Conservation (phyloP, 2,797 vertebrate genomes). For the Rhinella marina region DNA sequence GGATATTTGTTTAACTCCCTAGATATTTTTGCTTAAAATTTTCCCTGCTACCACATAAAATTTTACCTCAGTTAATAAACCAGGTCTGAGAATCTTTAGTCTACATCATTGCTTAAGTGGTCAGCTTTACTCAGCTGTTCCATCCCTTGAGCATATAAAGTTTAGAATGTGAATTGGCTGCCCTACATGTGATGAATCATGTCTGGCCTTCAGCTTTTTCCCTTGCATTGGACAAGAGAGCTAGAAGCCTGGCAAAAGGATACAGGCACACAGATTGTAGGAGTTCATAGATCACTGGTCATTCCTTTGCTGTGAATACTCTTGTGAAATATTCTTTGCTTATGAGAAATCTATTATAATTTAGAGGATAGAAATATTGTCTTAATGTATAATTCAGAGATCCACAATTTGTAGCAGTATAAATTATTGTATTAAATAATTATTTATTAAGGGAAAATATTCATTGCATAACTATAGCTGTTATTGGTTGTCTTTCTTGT, state of each 20-base stretch:
- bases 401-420: not conserved
- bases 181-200: slow-evolving; percentile 66
- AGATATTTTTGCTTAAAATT: not conserved
- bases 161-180: slow-evolving; percentile 64
- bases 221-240: slow-evolving; percentile 57
- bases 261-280: slow-evolving; percentile 58
- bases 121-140: slow-evolving; percentile 61
- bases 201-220: slow-evolving; percentile 65
- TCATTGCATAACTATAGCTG: not conserved
- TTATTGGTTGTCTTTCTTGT: not conserved
- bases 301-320: slow-evolving; percentile 46
- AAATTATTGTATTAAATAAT: slow-evolving; percentile 10
- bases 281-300: slow-evolving; percentile 60
- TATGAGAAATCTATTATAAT: slow-evolving; percentile 55
- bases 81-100: slow-evolving; percentile 60
- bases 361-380: slow-evolving; percentile 5
- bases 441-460: not conserved
- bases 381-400: not conserved
- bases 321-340: slow-evolving; percentile 46
- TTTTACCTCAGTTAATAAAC: slow-evolving; percentile 16
- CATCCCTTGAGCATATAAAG: slow-evolving; percentile 60
- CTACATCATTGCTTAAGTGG: slow-evolving; percentile 59
- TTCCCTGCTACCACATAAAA: slow-evolving; percentile 7
- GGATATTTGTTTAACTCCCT: not conserved
- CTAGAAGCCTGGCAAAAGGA: slow-evolving; percentile 65